These are phyloP conservation scores for Sinella curviseta DNA, from an alignment of 1,140 invertebrate species.

Conservation along the genomic window DNA sequence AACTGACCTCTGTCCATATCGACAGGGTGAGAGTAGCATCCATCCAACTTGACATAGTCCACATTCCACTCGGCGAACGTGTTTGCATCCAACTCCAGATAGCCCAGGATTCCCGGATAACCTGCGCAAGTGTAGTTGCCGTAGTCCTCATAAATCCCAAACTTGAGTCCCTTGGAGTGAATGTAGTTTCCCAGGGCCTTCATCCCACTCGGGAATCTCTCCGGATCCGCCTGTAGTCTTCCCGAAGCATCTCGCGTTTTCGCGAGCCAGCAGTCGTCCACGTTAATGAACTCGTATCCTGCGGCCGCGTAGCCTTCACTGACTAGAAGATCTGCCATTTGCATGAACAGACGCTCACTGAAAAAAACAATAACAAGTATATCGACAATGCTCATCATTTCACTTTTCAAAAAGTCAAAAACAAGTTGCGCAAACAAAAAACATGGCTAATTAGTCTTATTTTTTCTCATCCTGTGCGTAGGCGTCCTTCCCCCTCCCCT, in stretches of 20 bases:
- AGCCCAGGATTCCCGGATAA: slow-evolving; percentile 87
- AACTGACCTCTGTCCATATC: slow-evolving; percentile 75
- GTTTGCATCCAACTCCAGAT: slow-evolving; percentile 79
- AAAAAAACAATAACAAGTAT: slow-evolving; percentile 50
- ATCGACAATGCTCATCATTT: background rate
- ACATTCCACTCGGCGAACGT: slow-evolving; percentile 96
- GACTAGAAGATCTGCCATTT: slow-evolving; percentile 87
- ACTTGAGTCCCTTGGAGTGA: slow-evolving; percentile 88
- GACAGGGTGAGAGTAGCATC: slow-evolving; percentile 81
- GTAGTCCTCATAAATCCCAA: slow-evolving; percentile 96
- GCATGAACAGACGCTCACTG: slow-evolving; percentile 87
- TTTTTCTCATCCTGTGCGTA: no score
- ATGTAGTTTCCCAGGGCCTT: slow-evolving; percentile 86
- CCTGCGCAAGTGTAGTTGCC: slow-evolving; percentile 93
- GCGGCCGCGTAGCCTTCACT: slow-evolving; percentile 82
- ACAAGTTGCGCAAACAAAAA: background rate
- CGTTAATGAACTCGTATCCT: slow-evolving; percentile 90
- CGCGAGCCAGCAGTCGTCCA: slow-evolving; percentile 95
- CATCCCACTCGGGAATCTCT: slow-evolving; percentile 89
- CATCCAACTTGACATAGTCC: slow-evolving; percentile 95
- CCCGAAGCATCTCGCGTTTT: slow-evolving; percentile 73
- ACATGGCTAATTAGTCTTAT: no score
- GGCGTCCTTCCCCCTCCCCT: no score
- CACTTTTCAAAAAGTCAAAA: background rate
- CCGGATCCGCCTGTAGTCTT: slow-evolving; percentile 78